Evolutionary conservation across 2,888 invertebrate genomes (phyloP), one percentile per base, ranked within the genome.

Genomic region (Gortyna flavago): DNA sequence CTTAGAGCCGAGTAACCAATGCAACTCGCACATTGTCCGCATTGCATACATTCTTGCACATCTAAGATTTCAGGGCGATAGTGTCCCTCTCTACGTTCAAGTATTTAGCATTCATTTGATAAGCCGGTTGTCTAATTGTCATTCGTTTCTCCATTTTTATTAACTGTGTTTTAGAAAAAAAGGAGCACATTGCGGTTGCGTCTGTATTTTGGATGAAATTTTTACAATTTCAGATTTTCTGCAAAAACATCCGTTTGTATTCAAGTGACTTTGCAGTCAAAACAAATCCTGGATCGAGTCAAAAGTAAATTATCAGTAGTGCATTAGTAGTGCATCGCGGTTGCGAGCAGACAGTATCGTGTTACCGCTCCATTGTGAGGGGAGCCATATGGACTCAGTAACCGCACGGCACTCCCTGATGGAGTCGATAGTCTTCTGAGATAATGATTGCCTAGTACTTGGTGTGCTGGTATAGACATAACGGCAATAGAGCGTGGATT

Each of bases 301-400:
- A 51, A 62, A 72, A 68, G 29, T 82, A 54, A 65, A 78, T 59
- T 44, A 78, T 77, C 69, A 66, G 57, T 44, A 32, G 67, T 73
- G 70, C 80, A 65, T 67, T 75, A 66, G 74, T 78, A 83, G 81
- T 64, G 65, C 73, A 75, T 38, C 75, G 79, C 64, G 69, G 80
- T 73, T 72, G 25, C 64, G 68, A 75, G 71, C 77, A 73, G 71
- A 57, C 73, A 77, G 77, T 89, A 76, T 89, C 87, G 72, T 62
- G 75, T 89, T 84, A 83, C 88, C 71, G 79, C 74, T 85, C 85
- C 75, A 83, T 84, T 85, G 83, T 87, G 79, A 83, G 73, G 75
- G 74, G 74, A 71, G 54, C 38, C 82, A 85, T 84, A 80, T 78
- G 86, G 79, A 81, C 48, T 68, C 72, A 29, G 62, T 64, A 64